These are phyloP conservation scores for Trisateles emortualis DNA, from an alignment of 2,888 invertebrate species.

Conservation along the genomic window DNA sequence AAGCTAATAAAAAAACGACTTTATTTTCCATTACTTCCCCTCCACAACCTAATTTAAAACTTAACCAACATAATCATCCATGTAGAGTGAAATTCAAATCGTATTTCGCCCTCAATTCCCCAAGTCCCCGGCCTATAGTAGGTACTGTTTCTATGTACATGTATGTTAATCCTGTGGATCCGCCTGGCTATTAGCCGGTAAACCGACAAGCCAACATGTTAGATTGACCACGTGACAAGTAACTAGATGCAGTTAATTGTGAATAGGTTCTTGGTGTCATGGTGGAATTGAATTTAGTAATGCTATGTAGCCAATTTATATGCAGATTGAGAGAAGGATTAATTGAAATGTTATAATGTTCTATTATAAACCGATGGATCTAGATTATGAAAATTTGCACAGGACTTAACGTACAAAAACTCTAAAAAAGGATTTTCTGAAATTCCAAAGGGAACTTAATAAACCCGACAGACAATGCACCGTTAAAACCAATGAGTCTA, in stretches of 20 bases:
- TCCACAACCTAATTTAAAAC: background rate
- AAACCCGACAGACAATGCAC: no score
- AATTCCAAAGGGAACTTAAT: no score
- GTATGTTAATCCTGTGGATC: constrained; percentile 18
- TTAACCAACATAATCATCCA: background rate
- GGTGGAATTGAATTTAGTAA: constrained; percentile 10
- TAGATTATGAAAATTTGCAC: no score
- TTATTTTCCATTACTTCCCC: background rate
- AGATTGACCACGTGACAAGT: constrained; percentile 12
- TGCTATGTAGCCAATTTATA: background rate
- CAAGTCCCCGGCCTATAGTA: background rate
- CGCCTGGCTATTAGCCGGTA: constrained; percentile 16
- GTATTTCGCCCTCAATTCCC: background rate
- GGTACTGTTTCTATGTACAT: background rate
- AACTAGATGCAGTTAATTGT: constrained; percentile 13
- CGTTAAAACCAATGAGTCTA: no score
- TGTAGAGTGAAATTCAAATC: background rate
- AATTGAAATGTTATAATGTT: no score
- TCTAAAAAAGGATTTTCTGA: no score
- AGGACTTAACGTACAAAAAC: no score
- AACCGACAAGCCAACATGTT: constrained; percentile 7
- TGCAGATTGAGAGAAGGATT: no score
- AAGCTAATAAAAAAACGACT: no score
- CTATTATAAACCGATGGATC: no score
- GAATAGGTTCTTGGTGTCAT: background rate